These are phyloP conservation scores for Leucoma salicis DNA, from an alignment of 2,888 invertebrate genomes.

Conservation along the genomic window DNA sequence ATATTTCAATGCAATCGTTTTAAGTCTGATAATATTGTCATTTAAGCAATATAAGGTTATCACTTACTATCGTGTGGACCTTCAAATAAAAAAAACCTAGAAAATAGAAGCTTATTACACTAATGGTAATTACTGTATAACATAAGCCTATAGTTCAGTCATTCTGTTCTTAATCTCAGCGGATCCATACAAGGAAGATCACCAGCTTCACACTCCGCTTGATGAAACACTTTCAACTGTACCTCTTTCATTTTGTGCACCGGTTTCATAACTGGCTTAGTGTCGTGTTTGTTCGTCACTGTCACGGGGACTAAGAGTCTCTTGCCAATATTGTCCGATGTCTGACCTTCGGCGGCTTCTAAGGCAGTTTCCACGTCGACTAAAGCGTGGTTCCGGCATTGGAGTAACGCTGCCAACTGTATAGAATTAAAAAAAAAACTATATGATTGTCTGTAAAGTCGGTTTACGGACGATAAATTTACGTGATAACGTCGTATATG, in stretches of 20 bases:
- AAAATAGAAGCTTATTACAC: background rate
- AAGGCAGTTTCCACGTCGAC: conserved; percentile 78
- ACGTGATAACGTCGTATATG: too few species aligned
- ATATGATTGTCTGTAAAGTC: too few species aligned
- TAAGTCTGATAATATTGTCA: too few species aligned
- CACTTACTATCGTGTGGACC: too few species aligned
- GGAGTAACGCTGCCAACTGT: conserved; percentile 67
- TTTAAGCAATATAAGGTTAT: too few species aligned
- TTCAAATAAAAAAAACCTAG: background rate
- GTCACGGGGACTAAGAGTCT: conserved; percentile 58
- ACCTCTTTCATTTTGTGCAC: conserved; percentile 62
- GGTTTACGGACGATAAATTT: too few species aligned
- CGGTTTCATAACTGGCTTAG: conserved; percentile 30
- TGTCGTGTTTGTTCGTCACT: conserved; percentile 26
- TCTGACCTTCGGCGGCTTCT: conserved; percentile 72
- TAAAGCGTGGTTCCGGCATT: conserved; percentile 69
- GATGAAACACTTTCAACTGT: conserved; percentile 67
- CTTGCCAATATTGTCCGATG: conserved; percentile 46
- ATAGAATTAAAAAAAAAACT: background rate
- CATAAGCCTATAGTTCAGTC: conserved; percentile 59
- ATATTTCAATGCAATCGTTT: too few species aligned
- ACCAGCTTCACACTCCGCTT: conserved; percentile 55
- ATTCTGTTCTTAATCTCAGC: conserved; percentile 66
- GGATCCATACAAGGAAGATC: conserved; percentile 69
- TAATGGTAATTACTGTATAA: conserved; percentile 61